Conservation (phyloP, 1,140 invertebrate genomes). For the Sipha flava region DNA sequence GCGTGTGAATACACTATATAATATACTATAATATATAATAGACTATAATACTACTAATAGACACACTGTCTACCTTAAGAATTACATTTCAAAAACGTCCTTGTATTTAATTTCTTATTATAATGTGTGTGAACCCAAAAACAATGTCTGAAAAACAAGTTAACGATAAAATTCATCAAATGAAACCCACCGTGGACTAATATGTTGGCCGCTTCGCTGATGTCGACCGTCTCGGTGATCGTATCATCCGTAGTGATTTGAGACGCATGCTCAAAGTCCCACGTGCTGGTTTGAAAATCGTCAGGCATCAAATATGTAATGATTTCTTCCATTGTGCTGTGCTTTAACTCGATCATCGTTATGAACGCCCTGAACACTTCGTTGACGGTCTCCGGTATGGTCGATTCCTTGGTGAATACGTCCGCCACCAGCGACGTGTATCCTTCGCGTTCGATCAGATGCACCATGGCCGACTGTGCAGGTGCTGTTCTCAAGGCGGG, state of each 20-base stretch:
- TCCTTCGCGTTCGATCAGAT: slow-evolving; percentile 69
- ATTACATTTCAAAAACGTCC: too few relatives aligned
- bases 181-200: not conserved
- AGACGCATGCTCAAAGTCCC: slow-evolving; percentile 57
- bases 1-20: too few relatives aligned
- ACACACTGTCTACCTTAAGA: too few relatives aligned
- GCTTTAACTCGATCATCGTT: slow-evolving; percentile 69
- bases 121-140: too few relatives aligned
- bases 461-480: slow-evolving; percentile 70
- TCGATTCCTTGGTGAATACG: slow-evolving; percentile 64
- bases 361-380: slow-evolving; percentile 74
- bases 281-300: slow-evolving; percentile 67
- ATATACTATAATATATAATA: too few relatives aligned
- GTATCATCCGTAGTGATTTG: slow-evolving; percentile 48
- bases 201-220: not conserved
- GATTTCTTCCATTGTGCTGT: slow-evolving; percentile 71
- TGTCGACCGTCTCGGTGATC: not conserved
- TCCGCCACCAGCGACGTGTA: slow-evolving; percentile 68
- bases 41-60: too few relatives aligned
- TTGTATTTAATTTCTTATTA: too few relatives aligned
- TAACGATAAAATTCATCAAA: not conserved
- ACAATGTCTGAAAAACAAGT: too few relatives aligned
- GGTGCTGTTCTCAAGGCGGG: slow-evolving; percentile 65
- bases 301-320: slow-evolving; percentile 69
- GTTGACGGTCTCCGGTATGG: slow-evolving; percentile 62